phyloP scores from a whole-genome alignment of 2,113 vertebrate genomes.

The Myotis yumanensis region DNA sequence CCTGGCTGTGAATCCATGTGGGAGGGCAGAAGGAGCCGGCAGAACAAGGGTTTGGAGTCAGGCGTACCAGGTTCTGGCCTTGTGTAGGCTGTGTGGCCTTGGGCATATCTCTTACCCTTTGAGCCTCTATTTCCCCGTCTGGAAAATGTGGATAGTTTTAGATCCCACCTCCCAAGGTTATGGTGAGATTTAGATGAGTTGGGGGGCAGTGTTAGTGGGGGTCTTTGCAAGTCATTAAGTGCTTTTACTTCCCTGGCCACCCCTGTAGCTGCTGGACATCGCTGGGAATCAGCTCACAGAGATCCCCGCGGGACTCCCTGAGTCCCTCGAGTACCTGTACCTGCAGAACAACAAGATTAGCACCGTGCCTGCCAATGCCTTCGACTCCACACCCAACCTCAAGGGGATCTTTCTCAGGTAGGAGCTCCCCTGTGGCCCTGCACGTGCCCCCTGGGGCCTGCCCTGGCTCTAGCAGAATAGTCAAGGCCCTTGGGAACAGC shows the following conservation, averaged over 20 bases:
- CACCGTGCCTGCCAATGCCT: slow-evolving; percentile 87
- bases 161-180: background rate
- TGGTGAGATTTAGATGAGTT: background rate
- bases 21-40: background rate
- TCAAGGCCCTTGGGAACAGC: background rate
- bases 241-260: background rate
- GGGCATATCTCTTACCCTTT: background rate
- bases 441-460: too few relatives aligned
- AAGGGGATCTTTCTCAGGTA: slow-evolving; percentile 97
- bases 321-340: slow-evolving; percentile 94
- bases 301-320: slow-evolving; percentile 91
- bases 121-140: background rate
- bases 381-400: slow-evolving; percentile 95
- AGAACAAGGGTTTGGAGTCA: background rate
- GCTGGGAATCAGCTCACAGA: slow-evolving; percentile 93
- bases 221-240: background rate
- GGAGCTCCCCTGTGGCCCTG: background rate
- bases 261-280: slow-evolving; percentile 91
- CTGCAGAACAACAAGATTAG: slow-evolving; percentile 95
- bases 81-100: background rate
- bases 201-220: background rate
- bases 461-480: background rate
- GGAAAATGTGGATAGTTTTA: background rate
- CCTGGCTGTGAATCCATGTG: background rate
- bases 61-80: background rate